Base-by-base conservation (phyloP, 2,797 vertebrate species). In the Petrocephalus schoutedeni region DNA sequence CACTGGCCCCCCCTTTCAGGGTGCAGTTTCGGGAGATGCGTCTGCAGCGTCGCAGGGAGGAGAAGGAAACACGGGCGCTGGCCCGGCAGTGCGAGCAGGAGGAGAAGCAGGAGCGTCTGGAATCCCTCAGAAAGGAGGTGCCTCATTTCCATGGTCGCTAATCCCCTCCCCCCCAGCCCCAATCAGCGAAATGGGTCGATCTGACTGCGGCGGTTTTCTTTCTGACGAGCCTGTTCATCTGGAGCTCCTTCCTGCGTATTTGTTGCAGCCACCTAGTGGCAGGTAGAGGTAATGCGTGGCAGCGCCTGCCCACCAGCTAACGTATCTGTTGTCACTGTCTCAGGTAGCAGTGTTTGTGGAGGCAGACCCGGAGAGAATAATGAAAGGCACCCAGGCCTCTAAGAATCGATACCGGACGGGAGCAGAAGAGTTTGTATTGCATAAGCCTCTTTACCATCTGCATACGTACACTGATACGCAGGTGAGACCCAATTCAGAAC, bases 401-500 rank as follows among this genome's bases (percentile, higher is more conserved):
- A 97, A 90, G 93, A 95, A 94, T 49, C 96, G 92, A 9, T 92
- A 92, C 88, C 90, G 91, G 84, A 56, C 94, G 87, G 94, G 94
- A 5, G 89, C 89, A 2, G 90, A 95, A 0, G 96, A 97, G 90
- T 94, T 93, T 89, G 91, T 95, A 86, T 95, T 97, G 86, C 97
- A 96, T 54, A 97, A 93, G 93, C 98, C 98, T 1, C 96, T 99
- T 51, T 99, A 97, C 91, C 91, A 92, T 71, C 57, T 99, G 87
- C 94, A 97, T 91, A 99, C 98, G 0, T 99, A 96, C 94, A 99
- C 90, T 9, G 96, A 97, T 32, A 93, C 94, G 89, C 97, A 99
- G 97, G 98, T 98, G 92, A 92, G 9, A 74, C 74, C 4, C 41
- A 8, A 9, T 61, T 49, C 56, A 83, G 16, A 53, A 49, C 2